These are phyloP conservation scores for Chrysogorgia sp. DNA, from an alignment of 92 coral and sea anemone species.

Conservation along the genomic window DNA sequence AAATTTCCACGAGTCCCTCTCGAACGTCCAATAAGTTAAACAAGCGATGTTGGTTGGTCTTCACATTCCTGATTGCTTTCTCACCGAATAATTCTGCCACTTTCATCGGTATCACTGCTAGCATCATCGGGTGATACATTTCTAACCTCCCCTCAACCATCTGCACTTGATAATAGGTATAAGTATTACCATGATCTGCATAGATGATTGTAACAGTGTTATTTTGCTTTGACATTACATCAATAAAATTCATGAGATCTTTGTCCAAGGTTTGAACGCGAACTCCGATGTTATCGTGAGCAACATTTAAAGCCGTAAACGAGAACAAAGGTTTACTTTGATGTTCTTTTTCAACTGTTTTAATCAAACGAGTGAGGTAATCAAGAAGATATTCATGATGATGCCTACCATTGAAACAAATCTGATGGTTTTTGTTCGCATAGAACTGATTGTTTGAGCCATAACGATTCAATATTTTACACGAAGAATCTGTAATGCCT, in stretches of 20 bases:
- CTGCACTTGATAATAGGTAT: conserved; percentile 63
- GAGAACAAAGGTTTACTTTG: conserved; percentile 66
- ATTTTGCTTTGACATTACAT: conserved; percentile 55
- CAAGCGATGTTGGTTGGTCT: conserved; percentile 73
- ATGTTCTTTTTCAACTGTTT: conserved; percentile 50
- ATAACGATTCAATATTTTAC: conserved; percentile 63
- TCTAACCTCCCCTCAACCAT: conserved; percentile 84
- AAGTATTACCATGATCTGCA: conserved; percentile 92
- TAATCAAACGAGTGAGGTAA: conserved; percentile 61
- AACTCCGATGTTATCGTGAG: conserved; percentile 71
- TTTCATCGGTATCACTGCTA: conserved; percentile 68
- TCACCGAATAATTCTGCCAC: conserved; percentile 66
- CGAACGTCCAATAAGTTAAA: conserved; percentile 78
- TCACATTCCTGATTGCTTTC: conserved; percentile 62
- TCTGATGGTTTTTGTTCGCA: conserved; percentile 68
- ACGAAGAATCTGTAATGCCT: conserved; percentile 89
- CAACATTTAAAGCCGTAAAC: conserved; percentile 68
- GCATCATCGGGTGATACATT: conserved; percentile 85
- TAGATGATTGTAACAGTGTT: conserved; percentile 74
- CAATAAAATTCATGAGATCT: conserved; percentile 57
- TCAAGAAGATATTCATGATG: conserved; percentile 75
- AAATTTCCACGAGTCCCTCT: conserved; percentile 66
- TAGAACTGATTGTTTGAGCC: conserved; percentile 63
- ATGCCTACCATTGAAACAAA: conserved; percentile 86
- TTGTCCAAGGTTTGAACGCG: conserved; percentile 73